A percentile compares a stretch with the other conserved stretches of the same genome.
Conservation (phyloP, 2,113 vertebrate genomes). For the Oxygymnocypris stewartii region DNA sequence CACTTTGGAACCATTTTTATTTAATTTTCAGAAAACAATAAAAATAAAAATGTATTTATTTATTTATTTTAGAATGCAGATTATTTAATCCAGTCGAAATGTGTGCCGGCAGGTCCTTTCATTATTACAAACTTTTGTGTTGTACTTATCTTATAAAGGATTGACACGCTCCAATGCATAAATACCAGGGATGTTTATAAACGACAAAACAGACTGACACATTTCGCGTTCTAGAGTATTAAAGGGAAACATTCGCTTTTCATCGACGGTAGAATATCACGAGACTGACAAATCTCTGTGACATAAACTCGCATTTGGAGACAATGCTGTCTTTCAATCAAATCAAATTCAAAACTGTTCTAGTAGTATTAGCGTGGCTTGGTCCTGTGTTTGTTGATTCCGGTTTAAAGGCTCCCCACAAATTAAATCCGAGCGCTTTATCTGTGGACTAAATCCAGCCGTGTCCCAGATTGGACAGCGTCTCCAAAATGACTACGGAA, state of each 20-base stretch:
- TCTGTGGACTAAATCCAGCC: constrained; percentile 71
- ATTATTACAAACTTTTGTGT: constrained; percentile 12
- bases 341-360: constrained; percentile 63
- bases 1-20: neutral
- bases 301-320: neutral
- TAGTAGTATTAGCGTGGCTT: constrained; percentile 48
- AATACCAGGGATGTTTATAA: constrained; percentile 51
- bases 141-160: neutral
- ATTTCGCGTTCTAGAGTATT: neutral
- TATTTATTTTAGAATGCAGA: neutral
- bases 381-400: constrained; percentile 58
- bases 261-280: neutral
- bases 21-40: neutral
- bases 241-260: neutral
- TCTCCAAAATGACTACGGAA: constrained; percentile 64
- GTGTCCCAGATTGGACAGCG: constrained; percentile 74
- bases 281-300: neutral
- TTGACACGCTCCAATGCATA: constrained; percentile 48
- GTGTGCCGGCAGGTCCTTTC: neutral
- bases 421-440: constrained; percentile 74
- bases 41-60: neutral
- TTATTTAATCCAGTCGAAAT: neutral
- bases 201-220: constrained; percentile 41
- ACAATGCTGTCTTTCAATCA: constrained; percentile 41
- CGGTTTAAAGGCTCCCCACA: constrained; percentile 59